phyloP scores from a whole-genome alignment of 2,113 vertebrate genomes.

The Elgaria multicarinata region DNA sequence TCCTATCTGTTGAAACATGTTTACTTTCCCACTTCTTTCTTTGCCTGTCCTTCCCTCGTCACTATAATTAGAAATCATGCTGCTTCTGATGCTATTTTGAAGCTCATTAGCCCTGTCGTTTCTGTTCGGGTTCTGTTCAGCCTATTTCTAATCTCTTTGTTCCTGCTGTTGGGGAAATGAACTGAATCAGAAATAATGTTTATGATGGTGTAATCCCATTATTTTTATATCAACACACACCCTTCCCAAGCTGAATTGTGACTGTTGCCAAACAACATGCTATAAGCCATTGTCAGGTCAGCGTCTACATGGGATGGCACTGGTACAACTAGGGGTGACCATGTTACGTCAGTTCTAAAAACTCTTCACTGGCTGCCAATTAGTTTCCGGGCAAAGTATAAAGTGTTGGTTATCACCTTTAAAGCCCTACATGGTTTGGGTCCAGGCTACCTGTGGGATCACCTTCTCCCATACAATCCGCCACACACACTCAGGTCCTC shows the following conservation, averaged over 20 bases:
- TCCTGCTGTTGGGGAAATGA: slow-evolving; percentile 19
- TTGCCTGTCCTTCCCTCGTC: slow-evolving; percentile 34
- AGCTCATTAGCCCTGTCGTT: slow-evolving; percentile 14
- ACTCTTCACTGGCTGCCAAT: too few relatives aligned
- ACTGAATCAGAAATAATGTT: slow-evolving; percentile 34
- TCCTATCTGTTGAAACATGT: slow-evolving; percentile 58
- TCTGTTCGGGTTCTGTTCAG: slow-evolving; percentile 27
- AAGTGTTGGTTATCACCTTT: too few relatives aligned
- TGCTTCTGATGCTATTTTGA: slow-evolving; percentile 30
- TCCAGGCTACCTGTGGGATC: too few relatives aligned
- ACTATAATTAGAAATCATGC: slow-evolving; percentile 58
- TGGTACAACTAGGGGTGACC: too few relatives aligned
- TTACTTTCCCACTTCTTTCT: slow-evolving; percentile 53
- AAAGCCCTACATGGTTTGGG: too few relatives aligned
- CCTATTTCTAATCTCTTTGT: slow-evolving; percentile 16
- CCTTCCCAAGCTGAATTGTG: not conserved
- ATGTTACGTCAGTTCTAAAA: too few relatives aligned
- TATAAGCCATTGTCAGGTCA: not conserved
- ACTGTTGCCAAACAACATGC: not conserved
- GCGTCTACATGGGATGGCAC: not conserved
- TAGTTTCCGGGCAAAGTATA: too few relatives aligned
- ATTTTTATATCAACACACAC: slow-evolving; percentile 8
- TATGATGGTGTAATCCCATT: slow-evolving; percentile 10
- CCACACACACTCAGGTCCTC: too few relatives aligned
- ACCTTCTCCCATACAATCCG: too few relatives aligned